These are phyloP conservation scores for Podilymbus podiceps DNA, from an alignment of 2,113 vertebrate species.

Conservation along the genomic window DNA sequence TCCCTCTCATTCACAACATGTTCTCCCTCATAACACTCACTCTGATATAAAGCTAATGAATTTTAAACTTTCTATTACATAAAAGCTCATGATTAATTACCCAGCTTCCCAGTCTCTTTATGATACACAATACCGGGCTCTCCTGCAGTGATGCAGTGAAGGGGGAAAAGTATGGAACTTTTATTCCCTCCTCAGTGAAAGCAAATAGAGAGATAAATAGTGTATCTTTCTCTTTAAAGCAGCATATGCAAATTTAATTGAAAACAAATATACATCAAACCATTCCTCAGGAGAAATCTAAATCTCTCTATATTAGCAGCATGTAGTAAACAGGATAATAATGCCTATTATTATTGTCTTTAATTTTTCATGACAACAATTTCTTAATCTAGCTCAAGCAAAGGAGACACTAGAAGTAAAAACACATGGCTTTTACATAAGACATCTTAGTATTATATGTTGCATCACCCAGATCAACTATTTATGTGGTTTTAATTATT, in stretches of 20 bases:
- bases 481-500: slow-evolving; percentile 43
- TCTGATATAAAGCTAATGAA: slow-evolving; percentile 74
- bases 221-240: slow-evolving; percentile 44
- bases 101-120: slow-evolving; percentile 46
- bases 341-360: slow-evolving; percentile 45
- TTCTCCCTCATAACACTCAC: slow-evolving; percentile 50
- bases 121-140: slow-evolving; percentile 11
- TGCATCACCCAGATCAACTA: background rate
- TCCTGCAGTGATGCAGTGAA: slow-evolving; percentile 15
- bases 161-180: background rate
- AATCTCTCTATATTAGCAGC: slow-evolving; percentile 37
- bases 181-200: slow-evolving; percentile 33
- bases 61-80: slow-evolving; percentile 73
- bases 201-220: slow-evolving; percentile 45
- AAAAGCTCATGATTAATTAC: slow-evolving; percentile 78
- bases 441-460: background rate
- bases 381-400: slow-evolving; percentile 26
- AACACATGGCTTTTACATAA: background rate
- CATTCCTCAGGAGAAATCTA: slow-evolving; percentile 48
- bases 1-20: slow-evolving; percentile 71
- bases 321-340: slow-evolving; percentile 59
- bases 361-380: slow-evolving; percentile 45
- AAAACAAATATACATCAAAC: slow-evolving; percentile 64
- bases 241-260: slow-evolving; percentile 63
- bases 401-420: slow-evolving; percentile 16